These are phyloP conservation scores for Eidolon helvum DNA, from an alignment of 2,113 vertebrate species.

Conservation along the genomic window DNA sequence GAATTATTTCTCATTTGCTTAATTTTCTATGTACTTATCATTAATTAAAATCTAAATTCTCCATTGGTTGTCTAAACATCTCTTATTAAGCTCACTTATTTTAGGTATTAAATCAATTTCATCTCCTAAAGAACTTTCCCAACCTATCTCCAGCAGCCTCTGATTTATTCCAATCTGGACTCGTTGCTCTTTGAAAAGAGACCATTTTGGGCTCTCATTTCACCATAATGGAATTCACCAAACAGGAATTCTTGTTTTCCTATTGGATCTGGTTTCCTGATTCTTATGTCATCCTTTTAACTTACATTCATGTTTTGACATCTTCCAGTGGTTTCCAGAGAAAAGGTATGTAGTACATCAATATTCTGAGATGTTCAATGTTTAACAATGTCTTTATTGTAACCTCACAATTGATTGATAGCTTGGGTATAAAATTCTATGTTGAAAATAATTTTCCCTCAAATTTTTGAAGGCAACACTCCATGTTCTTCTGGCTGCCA, in stretches of 20 bases:
- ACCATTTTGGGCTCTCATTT: neutral
- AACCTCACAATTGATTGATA: neutral
- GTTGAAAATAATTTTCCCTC: neutral
- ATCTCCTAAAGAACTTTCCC: neutral
- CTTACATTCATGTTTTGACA: neutral
- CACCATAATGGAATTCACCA: neutral
- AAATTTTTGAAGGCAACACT: neutral
- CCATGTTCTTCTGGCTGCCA: neutral
- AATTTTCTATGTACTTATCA: neutral
- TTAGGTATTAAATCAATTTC: neutral
- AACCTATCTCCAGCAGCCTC: neutral
- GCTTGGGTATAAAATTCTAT: neutral
- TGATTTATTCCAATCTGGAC: neutral
- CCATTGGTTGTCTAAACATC: neutral
- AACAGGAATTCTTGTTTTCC: neutral
- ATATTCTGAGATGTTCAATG: neutral
- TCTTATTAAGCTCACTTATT: neutral
- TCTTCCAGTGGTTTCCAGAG: neutral
- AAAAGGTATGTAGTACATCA: neutral
- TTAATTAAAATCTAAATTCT: neutral
- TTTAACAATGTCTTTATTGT: neutral
- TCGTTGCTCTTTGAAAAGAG: neutral
- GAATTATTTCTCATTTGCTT: neutral
- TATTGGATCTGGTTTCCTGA: neutral
- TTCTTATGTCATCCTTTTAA: neutral